Evolutionary conservation across 2,113 vertebrate species (phyloP).

Genomic region (Hippocampus mohnikei): DNA sequence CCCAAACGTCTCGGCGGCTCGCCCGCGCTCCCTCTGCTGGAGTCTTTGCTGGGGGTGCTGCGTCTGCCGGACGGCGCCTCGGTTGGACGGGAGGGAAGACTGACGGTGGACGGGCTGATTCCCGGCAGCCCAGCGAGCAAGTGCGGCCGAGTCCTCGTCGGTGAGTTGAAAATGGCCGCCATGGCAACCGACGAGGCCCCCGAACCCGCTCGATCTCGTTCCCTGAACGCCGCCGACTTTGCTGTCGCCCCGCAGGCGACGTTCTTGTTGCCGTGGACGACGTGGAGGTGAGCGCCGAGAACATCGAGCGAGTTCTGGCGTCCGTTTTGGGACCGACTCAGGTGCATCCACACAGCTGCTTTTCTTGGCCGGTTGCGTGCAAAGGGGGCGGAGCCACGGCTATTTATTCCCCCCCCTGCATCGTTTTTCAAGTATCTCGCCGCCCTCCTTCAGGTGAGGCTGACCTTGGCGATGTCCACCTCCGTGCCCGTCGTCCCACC

Average conservation of each 20-base stretch:
- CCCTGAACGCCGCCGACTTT: neutral
- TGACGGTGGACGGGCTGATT: conserved; percentile 84
- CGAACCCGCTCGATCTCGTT: no score
- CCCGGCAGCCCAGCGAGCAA: conserved; percentile 87
- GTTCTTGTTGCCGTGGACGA: conserved; percentile 89
- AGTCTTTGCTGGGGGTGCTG: conserved; percentile 86
- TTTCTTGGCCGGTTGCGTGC: no score
- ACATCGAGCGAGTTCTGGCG: conserved; percentile 92
- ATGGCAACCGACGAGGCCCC: neutral
- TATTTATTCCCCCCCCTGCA: no score
- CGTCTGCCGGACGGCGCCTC: conserved; percentile 73
- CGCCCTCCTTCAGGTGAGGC: conserved; percentile 78
- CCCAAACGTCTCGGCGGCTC: conserved; percentile 76
- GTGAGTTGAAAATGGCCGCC: conserved; percentile 70
- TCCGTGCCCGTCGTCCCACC: conserved; percentile 76
- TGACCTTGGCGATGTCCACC: conserved; percentile 83
- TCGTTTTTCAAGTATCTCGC: no score
- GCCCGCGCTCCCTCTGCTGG: conserved; percentile 70
- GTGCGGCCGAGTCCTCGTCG: conserved; percentile 84
- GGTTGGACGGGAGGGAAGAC: conserved; percentile 68
- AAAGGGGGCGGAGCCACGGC: no score
- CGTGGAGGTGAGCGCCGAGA: conserved; percentile 91
- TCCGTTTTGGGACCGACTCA: conserved; percentile 91
- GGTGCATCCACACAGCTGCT: conserved; percentile 61
- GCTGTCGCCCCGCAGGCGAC: conserved; percentile 76